Evolutionary conservation across 2,888 invertebrate species (phyloP), one percentile per base, ranked within the genome.

Genomic region (Hypercompe scribonia): DNA sequence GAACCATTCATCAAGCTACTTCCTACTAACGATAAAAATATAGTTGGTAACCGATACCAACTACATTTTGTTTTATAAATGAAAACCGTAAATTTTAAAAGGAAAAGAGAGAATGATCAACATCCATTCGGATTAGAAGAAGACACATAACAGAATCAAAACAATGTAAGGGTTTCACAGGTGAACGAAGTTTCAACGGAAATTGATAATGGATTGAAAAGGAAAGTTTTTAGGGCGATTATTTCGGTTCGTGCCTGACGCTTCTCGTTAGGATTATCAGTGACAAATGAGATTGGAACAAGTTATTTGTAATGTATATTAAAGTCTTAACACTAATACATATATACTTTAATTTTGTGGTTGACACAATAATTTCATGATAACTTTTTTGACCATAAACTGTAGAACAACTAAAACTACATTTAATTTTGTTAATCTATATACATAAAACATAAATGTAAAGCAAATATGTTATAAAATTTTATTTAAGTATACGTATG

Each of bases 81-180:
- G 5, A 42, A 42, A 42, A 42, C 13, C 72, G 80, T 81, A 73
- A 61, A 80, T 83, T 76, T 81, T 31, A 21, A 50, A 71, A 74
- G 66, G 71, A 34, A 68, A 68, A 74, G 70, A 36, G 74, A 73
- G 77, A 79, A 78, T 78, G 77, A 75, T 50, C 50, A 83, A 83
- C 74, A 77, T 80, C 76, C 8, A 4, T 18, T 65, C 74, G 70
- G 71, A 75, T 75, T 70, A 42, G 64, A 70, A 68, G 33, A 72
- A 69, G 66, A 73, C 78, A 78, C 77, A 79, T 54, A 79, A 80
- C 58, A 83, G 68, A 80, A 80, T 77, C 79, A 72, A 76, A 76
- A 78, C 70, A 72, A 75, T 73, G 80, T 75, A 70, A 81, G 78
- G 78, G 78, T 73, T 83, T 81, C 78, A 63, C 78, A 80, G 77